phyloP scores from a whole-genome alignment of 2,888 invertebrate species.

The Drosophila affinis region DNA sequence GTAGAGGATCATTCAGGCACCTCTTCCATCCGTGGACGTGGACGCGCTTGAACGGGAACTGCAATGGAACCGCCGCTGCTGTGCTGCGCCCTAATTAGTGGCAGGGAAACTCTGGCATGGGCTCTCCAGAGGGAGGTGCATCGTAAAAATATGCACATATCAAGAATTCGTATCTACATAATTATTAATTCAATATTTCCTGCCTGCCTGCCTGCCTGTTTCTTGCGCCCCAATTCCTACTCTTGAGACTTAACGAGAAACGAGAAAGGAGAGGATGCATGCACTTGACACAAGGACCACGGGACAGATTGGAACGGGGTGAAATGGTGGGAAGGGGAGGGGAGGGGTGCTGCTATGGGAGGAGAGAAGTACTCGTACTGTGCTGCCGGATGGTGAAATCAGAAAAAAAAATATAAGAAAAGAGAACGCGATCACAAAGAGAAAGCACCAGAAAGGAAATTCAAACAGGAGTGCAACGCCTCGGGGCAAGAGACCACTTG shows the following conservation, averaged over 20 bases:
- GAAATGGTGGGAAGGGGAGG: not conserved
- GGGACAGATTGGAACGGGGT: slow-evolving; percentile 10
- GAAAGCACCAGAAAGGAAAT: slow-evolving; percentile 57
- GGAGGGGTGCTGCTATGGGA: not conserved
- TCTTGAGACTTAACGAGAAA: not conserved
- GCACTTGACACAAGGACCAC: slow-evolving; percentile 68
- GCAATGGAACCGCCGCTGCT: slow-evolving; percentile 39
- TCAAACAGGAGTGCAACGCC: slow-evolving; percentile 3
- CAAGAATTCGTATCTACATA: slow-evolving; percentile 48
- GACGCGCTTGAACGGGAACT: slow-evolving; percentile 57
- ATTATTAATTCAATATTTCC: slow-evolving; percentile 74
- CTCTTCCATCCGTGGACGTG: not conserved
- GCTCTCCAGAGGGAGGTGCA: slow-evolving; percentile 19
- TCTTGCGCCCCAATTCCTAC: slow-evolving; percentile 14
- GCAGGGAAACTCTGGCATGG: slow-evolving; percentile 4
- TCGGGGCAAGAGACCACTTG: slow-evolving; percentile 7
- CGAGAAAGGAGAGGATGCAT: slow-evolving; percentile 50
- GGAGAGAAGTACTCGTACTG: slow-evolving; percentile 17
- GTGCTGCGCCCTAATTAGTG: slow-evolving; percentile 57
- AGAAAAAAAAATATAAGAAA: slow-evolving; percentile 23
- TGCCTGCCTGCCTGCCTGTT: slow-evolving; percentile 49
- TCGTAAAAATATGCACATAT: slow-evolving; percentile 46
- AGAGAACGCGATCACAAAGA: slow-evolving; percentile 68
- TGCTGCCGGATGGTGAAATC: slow-evolving; percentile 68
- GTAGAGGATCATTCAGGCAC: not conserved